Evolutionary conservation across 2,888 invertebrate genomes (phyloP), one percentile per base, ranked within the genome.

Genomic region (Phymatocera aterrima): DNA sequence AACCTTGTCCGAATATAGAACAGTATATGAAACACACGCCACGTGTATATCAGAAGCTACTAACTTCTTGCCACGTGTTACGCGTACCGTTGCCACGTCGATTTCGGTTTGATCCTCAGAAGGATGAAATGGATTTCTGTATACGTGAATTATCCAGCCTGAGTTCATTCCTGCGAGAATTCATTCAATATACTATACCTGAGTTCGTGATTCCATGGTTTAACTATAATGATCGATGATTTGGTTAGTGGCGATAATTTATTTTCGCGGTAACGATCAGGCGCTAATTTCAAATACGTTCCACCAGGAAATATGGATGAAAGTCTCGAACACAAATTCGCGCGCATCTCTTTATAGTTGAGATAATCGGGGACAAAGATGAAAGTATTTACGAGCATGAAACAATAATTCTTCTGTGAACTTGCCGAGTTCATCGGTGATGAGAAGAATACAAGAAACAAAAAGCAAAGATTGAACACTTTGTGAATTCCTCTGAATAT

Each of bases 1-100:
- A 80, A 79, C 80, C 21, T 1, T 46, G 60, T 60, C 78, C 60
- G 12, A 70, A 80, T 78, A 80, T 78, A 79, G 72, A 80, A 70
- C 46, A 46, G 0, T 43, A 15, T 15, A n/a, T 5, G 43, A 68
- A 0, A 40, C 24, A 2, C 3, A 3, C 8, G 18, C 18, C 40
- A 65, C 40, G 24, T 65, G 65, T 40, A n/a, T 68, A n/a, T 12
- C 24, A 15, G 40, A 68, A 46, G 68, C 24, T 68, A 24, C 46
- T 68, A 46, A 46, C 46, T 28, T 60, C 28, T 60, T 21, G 28
- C 6, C n/a, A 46, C 68, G 28, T 28, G 24, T 43, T 24, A 43
- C 43, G 68, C 24, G 24, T 24, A 43, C 12, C 28, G 15, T 24
- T 28, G 28, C n/a, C 61, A 6, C 61, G 34, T 34, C 21, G 18